Evolutionary conservation across 2,113 vertebrate genomes (phyloP).

Genomic region (Rhea americana): DNA sequence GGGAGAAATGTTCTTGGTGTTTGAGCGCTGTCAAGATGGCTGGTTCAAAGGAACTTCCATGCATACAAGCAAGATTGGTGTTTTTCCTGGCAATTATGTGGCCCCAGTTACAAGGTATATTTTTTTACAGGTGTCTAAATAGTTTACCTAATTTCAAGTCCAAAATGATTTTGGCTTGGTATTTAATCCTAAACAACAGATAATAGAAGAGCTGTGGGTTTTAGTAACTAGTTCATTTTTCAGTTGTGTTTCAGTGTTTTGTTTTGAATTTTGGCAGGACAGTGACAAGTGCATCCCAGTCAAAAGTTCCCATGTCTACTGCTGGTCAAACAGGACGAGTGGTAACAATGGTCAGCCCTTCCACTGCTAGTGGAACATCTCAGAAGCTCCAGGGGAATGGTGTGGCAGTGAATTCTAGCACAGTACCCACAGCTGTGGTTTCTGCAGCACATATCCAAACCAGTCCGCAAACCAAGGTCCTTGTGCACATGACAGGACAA

Average conservation of each 20-base stretch:
- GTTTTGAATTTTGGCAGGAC: constrained; percentile 77
- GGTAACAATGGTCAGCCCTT: constrained; percentile 85
- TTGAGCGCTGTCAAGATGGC: constrained; percentile 97
- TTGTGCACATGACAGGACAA: constrained; percentile 90
- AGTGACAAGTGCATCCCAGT: constrained; percentile 82
- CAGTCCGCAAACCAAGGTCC: constrained; percentile 89
- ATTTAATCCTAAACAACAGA: not conserved
- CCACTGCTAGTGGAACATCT: constrained; percentile 72
- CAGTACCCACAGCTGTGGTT: constrained; percentile 80
- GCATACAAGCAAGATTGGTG: constrained; percentile 97
- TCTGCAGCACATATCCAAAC: constrained; percentile 88
- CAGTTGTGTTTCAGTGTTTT: not conserved
- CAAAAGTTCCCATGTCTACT: constrained; percentile 86
- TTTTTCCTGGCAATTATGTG: constrained; percentile 98
- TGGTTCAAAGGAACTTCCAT: constrained; percentile 99
- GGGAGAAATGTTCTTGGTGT: constrained; percentile 97
- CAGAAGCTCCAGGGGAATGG: constrained; percentile 84
- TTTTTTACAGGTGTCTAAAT: constrained; percentile 40
- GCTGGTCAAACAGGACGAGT: constrained; percentile 84
- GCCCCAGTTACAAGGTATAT: constrained; percentile 92
- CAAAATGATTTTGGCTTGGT: constrained; percentile 14
- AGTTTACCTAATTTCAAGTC: constrained; percentile 33
- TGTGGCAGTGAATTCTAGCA: constrained; percentile 74
- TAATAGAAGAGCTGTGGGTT: constrained; percentile 29
- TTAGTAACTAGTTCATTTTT: not conserved